phyloP scores from a whole-genome alignment of 2,797 vertebrate species.

The Mus caroli region DNA sequence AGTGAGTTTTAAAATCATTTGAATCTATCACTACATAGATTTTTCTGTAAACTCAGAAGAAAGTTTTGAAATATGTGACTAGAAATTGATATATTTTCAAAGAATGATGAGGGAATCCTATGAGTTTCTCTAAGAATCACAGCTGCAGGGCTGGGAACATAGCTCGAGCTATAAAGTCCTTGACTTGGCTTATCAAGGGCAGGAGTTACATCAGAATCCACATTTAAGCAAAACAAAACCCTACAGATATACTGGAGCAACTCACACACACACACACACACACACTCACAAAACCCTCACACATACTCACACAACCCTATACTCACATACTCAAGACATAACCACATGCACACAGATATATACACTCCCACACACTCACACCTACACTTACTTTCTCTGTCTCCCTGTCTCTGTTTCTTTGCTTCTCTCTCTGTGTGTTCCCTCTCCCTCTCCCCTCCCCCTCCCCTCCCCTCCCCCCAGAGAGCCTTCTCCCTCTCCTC shows the following conservation, averaged over 20 bases:
- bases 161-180: neutral
- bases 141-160: neutral
- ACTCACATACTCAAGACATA: neutral
- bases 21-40: neutral
- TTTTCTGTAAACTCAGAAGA: neutral
- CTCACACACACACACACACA: neutral
- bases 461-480: neutral
- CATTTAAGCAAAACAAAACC: neutral
- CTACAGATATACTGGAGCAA: neutral
- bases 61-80: neutral
- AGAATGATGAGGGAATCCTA: neutral
- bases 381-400: neutral
- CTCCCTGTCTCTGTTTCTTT: neutral
- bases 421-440: neutral
- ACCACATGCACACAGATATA: neutral
- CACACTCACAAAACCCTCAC: neutral
- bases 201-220: neutral
- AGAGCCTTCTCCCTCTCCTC: neutral
- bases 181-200: neutral
- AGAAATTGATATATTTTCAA: slow-evolving; percentile 11
- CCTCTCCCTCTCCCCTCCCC: neutral
- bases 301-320: neutral
- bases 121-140: neutral
- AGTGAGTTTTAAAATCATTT: neutral
- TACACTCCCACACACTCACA: neutral